Percentiles rank a stretch among this genome's conserved stretches.
phyloP scores from a whole-genome alignment of 2,888 invertebrate species.

The Pristionchus mayeri region DNA sequence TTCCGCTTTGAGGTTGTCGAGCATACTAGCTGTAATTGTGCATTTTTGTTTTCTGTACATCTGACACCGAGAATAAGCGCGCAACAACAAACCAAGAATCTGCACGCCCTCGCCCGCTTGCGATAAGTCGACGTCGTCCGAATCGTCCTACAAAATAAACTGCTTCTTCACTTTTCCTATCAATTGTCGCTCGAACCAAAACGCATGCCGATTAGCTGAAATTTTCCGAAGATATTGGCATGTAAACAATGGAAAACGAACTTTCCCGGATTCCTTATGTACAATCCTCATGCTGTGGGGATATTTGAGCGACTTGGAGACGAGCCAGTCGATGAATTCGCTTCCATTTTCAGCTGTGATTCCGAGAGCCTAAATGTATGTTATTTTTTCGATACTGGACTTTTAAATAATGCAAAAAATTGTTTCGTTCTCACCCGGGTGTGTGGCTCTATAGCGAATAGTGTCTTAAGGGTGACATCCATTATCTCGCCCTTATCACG shows the following conservation, averaged over 20 bases:
- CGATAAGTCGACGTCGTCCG: not conserved
- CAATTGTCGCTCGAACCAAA: not conserved
- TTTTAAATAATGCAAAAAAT: not conserved
- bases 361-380: not conserved
- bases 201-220: not conserved
- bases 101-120: not conserved
- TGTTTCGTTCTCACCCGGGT: not conserved
- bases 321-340: not conserved
- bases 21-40: not conserved
- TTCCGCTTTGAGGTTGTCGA: not conserved
- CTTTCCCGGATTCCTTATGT: not conserved
- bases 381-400: no score
- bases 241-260: not conserved
- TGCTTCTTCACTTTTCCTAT: not conserved
- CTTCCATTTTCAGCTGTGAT: not conserved
- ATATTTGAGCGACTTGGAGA: not conserved
- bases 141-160: not conserved
- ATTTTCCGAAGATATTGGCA: no score
- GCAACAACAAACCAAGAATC: not conserved
- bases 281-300: not conserved
- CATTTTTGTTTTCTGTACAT: not conserved
- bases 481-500: not conserved
- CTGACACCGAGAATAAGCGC: not conserved
- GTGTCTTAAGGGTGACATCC: not conserved
- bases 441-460: not conserved